phyloP scores from a whole-genome alignment of 2,113 vertebrate genomes.

The Emydocephalus ijimae region DNA sequence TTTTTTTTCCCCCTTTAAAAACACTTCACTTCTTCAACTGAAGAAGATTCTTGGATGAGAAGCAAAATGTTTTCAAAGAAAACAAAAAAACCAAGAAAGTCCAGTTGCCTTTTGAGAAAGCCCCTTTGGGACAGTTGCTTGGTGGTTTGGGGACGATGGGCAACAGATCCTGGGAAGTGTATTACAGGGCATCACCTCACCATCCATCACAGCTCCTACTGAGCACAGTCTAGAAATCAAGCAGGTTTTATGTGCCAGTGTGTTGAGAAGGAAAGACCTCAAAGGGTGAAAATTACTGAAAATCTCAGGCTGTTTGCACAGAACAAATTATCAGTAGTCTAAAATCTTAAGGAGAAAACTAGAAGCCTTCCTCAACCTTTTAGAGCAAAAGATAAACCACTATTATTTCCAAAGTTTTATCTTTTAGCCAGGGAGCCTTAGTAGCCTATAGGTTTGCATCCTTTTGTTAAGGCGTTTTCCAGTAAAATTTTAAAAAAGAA shows the following conservation, averaged over 20 bases:
- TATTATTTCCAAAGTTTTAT: not conserved
- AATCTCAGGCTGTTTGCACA: not conserved
- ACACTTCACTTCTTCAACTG: too few relatives aligned
- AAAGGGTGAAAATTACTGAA: not conserved
- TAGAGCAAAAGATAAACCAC: not conserved
- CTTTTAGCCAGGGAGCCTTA: not conserved
- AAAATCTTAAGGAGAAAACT: not conserved
- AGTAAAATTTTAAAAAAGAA: not conserved
- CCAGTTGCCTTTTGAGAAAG: not conserved
- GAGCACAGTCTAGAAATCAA: not conserved
- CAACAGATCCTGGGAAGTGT: not conserved
- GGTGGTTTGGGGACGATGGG: not conserved
- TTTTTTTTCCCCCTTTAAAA: too few relatives aligned
- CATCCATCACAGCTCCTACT: not conserved
- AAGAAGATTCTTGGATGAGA: too few relatives aligned
- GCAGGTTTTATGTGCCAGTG: not conserved
- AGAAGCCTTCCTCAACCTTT: not conserved
- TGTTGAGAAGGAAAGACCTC: not conserved
- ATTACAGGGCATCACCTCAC: not conserved
- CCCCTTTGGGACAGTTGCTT: not conserved
- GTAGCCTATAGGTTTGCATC: not conserved
- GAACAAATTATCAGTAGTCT: not conserved
- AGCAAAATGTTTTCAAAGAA: too few relatives aligned
- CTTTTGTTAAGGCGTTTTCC: not conserved
- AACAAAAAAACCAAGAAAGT: not conserved